Percentiles rank a stretch among this genome's conserved stretches.
These are phyloP conservation scores for Xenopus borealis DNA, from an alignment of 2,113 vertebrate genomes.

Conservation along the genomic window DNA sequence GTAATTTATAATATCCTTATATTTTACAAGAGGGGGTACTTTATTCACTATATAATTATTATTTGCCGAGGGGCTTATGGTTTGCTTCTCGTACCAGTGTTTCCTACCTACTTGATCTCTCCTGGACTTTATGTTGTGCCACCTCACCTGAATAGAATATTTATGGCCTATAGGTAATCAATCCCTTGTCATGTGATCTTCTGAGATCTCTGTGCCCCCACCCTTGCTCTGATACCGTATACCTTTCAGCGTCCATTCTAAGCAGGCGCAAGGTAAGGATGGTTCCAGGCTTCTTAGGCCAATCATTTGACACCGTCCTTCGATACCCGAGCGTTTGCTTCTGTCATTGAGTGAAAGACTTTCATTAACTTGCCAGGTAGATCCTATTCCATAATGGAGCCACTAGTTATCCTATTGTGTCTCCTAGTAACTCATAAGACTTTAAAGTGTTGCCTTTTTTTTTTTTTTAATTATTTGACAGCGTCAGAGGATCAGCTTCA, in stretches of 20 bases:
- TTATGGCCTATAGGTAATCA: slow-evolving; percentile 18
- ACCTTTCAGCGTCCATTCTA: background rate
- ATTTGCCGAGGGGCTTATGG: no score
- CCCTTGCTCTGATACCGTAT: slow-evolving; percentile 11
- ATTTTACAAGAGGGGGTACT: no score
- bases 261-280: background rate
- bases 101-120: no score
- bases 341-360: background rate
- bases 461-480: no score
- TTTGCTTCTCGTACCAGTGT: no score
- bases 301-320: background rate
- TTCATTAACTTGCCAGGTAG: background rate
- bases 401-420: background rate
- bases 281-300: background rate
- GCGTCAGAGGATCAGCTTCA: no score
- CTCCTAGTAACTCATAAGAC: background rate
- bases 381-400: background rate
- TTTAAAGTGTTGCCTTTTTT: no score
- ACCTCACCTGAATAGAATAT: no score
- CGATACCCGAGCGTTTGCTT: background rate
- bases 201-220: background rate
- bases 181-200: background rate
- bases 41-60: no score
- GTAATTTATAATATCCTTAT: no score
- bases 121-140: no score